Evolutionary conservation across 2,113 vertebrate genomes (phyloP).

Genomic region (Rhinogobius similis): DNA sequence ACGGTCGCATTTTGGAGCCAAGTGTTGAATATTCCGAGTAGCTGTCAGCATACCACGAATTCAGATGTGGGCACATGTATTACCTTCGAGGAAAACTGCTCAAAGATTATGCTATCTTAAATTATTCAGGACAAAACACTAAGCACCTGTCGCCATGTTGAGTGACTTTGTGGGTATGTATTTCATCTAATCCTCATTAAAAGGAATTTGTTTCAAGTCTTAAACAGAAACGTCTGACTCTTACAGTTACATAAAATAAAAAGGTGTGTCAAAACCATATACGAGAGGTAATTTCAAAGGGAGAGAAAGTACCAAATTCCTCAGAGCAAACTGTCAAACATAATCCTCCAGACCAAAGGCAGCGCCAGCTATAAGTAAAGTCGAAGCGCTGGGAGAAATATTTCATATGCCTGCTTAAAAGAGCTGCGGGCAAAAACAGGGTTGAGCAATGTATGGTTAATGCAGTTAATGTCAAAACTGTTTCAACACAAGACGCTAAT

Average conservation of each 20-base stretch:
- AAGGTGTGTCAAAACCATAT: slow-evolving; percentile 18
- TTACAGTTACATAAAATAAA: slow-evolving; percentile 4
- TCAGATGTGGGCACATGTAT: background rate
- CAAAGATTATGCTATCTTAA: slow-evolving; percentile 32
- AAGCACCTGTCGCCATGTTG: slow-evolving; percentile 29
- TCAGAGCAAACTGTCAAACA: slow-evolving; percentile 41
- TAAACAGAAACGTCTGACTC: slow-evolving; percentile 19
- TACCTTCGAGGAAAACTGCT: slow-evolving; percentile 31
- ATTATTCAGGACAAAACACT: slow-evolving; percentile 21
- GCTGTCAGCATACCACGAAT: slow-evolving; percentile 6
- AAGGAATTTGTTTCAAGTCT: slow-evolving; percentile 34
- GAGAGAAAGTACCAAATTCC: slow-evolving; percentile 34
- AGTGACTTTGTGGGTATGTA: background rate
- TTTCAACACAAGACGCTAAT: background rate
- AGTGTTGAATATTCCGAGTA: slow-evolving; percentile 18
- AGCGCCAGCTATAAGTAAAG: slow-evolving; percentile 3
- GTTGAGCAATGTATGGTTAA: background rate
- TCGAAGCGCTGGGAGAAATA: background rate
- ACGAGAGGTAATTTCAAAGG: slow-evolving; percentile 24
- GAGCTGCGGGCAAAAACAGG: slow-evolving; percentile 5
- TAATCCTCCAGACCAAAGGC: slow-evolving; percentile 23
- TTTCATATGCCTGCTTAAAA: slow-evolving; percentile 13
- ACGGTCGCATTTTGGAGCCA: background rate
- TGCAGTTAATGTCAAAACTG: background rate
- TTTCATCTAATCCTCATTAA: slow-evolving; percentile 10